A percentile compares a stretch with the other conserved stretches of the same genome.
These are phyloP conservation scores for Huso huso DNA, from an alignment of 2,797 vertebrate genomes.

Conservation along the genomic window DNA sequence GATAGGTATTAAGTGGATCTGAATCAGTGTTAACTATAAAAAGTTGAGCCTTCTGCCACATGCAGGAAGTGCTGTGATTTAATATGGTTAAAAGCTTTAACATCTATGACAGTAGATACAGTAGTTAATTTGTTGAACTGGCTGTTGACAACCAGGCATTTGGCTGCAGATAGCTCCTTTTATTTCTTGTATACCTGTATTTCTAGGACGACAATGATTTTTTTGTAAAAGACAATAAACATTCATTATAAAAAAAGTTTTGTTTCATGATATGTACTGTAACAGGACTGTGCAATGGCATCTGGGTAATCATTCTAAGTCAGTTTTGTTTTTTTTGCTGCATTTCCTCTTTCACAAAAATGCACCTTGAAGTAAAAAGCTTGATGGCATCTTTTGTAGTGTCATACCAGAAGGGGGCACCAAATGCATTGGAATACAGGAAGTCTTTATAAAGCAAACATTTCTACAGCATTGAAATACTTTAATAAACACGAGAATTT, in stretches of 20 bases:
- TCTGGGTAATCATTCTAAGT: too few species aligned
- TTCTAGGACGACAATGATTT: slow-evolving; percentile 83
- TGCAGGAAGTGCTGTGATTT: slow-evolving; percentile 50
- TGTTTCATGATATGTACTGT: not conserved
- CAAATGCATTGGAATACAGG: too few species aligned
- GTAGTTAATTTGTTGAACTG: slow-evolving; percentile 67
- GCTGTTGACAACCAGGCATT: slow-evolving; percentile 82
- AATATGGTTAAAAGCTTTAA: slow-evolving; percentile 89
- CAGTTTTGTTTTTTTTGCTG: too few species aligned
- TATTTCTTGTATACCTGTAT: slow-evolving; percentile 85
- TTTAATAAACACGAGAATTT: too few species aligned
- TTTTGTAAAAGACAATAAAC: slow-evolving; percentile 95
- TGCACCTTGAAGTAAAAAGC: too few species aligned
- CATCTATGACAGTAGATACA: slow-evolving; percentile 44
- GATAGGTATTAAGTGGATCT: slow-evolving; percentile 53
- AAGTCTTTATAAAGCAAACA: too few species aligned
- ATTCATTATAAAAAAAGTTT: slow-evolving; percentile 75
- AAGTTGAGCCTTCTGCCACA: slow-evolving; percentile 52
- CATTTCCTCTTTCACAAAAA: too few species aligned
- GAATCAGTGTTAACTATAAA: slow-evolving; percentile 67
- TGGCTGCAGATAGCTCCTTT: slow-evolving; percentile 72
- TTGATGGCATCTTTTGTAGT: too few species aligned
- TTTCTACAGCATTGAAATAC: too few species aligned
- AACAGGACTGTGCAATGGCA: not conserved
- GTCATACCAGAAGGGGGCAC: too few species aligned